Base-by-base conservation (phyloP, 2,888 invertebrate species). In the Caenorhabditis auriculariae region DNA sequence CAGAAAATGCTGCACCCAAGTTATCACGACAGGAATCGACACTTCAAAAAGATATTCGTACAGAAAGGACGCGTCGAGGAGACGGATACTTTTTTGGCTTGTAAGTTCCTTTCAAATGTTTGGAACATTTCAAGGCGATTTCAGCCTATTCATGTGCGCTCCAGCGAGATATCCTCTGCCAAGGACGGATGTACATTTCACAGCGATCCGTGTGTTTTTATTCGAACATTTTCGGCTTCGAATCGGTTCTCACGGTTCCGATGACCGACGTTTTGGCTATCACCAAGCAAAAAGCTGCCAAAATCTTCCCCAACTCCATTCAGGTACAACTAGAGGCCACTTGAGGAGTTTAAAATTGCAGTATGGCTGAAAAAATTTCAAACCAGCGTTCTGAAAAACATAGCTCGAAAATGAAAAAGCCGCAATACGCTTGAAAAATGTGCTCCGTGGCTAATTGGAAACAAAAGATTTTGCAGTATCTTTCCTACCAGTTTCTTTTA, bases 101-200 rank as follows among this genome's bases (percentile, higher is more conserved):
- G 72, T 69, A 44, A 57, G 69, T 63, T 23, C 17, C 12, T 9
- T 24, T 15, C 1, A 35, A 35, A 41, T 9, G 15, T 41, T 19
- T 41, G 2, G 9, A 1, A 24, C 26, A 24, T 12, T 23, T 49
- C 24, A 41, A n/a, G n/a, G 4, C 21, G 15, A 23, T 85, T 85
- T 47, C 84, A 94, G 95, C 95, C 86, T 96, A 95, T 85, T 92
- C 94, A 17, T 95, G 95, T 86, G 95, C 95, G 7, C 86, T 94
- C 39, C 95, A 95, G 83, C 90, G 91, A 81, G 95, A 96, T 82
- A 94, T 96, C 81, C 86, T 96, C 63, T 90, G 91, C 6, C 96
- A 96, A 82, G 96, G 96, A 17, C 88, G 95, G 26, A 87, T 96
- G 77, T 96, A 94, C 85, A 90, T 94, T 45, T 91, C 94, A 0